Evolutionary conservation across 2,113 vertebrate species (phyloP), one percentile per base, ranked within the genome.

Genomic region (Trogon melanurus): DNA sequence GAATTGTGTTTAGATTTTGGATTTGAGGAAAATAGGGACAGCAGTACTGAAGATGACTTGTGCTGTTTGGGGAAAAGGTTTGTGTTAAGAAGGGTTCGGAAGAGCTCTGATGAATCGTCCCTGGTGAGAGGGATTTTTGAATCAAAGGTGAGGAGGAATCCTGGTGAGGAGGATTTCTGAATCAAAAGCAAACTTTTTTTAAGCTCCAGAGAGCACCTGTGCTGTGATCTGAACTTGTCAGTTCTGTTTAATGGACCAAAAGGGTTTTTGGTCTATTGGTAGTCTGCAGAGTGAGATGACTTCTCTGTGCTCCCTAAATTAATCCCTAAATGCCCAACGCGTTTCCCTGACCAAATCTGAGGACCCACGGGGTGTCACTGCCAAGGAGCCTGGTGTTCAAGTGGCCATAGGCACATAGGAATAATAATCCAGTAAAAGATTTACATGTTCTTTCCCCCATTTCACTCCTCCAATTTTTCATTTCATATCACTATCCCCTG

Each of bases 401-500:
- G 45, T 36, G 61, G 61, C 89, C 29, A 17, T 0, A 66, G 36
- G 32, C 65, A 41, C 21, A 11, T 12, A 79, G 57, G 26, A 94
- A 72, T 48, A 85, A 81, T 67, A 88, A 87, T 45, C 38, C 72
- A 69, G 17, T 48, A 20, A 72, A 93, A 58, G 13, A 61, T 60
- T 72, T 75, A 56, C 62, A 56, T 11, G 38, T 79, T 76, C 34
- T 45, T 89, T 89, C 45, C 61, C 89, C 73, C 45, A 22, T 41
- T 80, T 87, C 83, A 70, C 57, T 81, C 83, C 53, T n/a, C 76
- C 78, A 23, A 58, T 94, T 91, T 91, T 94, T 96, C 88, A 85
- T 96, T 96, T 95, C 84, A 51, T 94, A 92, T 92, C 95, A 47
- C 75, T 71, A 48, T 88, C 83, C 70, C 86, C 62, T 66, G 93